A percentile compares a stretch with the other conserved stretches of the same genome.
phyloP scores from a whole-genome alignment of 2,888 invertebrate genomes.

The Theodoxus fluviatilis region DNA sequence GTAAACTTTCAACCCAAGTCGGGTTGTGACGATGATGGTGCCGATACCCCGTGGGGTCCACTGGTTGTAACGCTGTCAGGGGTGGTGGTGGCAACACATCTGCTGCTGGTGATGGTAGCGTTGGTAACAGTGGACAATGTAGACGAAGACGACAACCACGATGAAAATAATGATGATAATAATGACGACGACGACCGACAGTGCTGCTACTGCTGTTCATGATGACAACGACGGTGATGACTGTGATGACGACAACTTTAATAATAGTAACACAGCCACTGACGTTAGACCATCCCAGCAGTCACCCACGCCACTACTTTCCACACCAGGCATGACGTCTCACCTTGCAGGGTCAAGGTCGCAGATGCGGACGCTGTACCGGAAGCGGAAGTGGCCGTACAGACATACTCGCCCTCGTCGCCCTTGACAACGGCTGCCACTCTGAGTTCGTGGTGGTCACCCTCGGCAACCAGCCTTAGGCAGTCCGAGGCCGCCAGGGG shows the following conservation, averaged over 20 bases:
- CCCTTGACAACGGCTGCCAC: constrained; percentile 36
- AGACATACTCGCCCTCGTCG: constrained; percentile 47
- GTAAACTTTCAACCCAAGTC: too few species aligned
- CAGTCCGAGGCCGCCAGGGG: constrained; percentile 79
- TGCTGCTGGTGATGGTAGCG: not conserved
- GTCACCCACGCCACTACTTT: too few species aligned
- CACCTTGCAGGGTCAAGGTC: constrained; percentile 31
- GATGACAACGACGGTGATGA: not conserved
- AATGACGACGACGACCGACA: not conserved
- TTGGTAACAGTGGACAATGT: not conserved
- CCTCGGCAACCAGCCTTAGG: constrained; percentile 82
- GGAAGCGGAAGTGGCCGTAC: constrained; percentile 40
- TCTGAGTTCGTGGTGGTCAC: constrained; percentile 75
- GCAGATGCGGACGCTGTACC: constrained; percentile 37
- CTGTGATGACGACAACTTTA: not conserved
- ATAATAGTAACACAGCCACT: not conserved
- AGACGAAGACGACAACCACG: not conserved
- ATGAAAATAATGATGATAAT: not conserved
- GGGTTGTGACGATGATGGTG: not conserved
- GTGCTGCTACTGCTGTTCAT: not conserved
- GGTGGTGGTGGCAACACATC: not conserved
- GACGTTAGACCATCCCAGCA: too few species aligned
- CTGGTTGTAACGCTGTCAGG: not conserved
- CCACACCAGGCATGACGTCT: too few species aligned
- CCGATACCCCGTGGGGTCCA: too few species aligned